Evolutionary conservation across 2,113 vertebrate genomes (phyloP).

Genomic region (Podilymbus podiceps): DNA sequence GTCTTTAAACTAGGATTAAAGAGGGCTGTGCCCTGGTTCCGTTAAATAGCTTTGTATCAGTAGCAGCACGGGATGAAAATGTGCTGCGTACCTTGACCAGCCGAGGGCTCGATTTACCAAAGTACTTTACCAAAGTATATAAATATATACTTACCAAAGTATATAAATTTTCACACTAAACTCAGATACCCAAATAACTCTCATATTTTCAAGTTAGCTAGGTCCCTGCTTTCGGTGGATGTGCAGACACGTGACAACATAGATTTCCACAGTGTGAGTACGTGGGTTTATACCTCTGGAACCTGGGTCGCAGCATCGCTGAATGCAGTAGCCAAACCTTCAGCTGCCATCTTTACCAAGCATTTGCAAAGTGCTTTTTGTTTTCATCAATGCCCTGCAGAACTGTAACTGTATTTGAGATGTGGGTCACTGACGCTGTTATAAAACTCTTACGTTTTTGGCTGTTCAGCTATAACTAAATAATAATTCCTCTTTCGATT

Average conservation of each 20-base stretch:
- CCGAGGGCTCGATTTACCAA: background rate
- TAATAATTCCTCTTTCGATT: background rate
- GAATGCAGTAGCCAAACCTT: background rate
- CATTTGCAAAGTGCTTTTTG: background rate
- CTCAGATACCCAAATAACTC: no score
- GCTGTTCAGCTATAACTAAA: background rate
- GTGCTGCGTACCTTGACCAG: background rate
- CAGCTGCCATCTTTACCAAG: background rate
- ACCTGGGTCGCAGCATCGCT: background rate
- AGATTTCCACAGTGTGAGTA: background rate
- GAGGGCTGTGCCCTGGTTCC: background rate
- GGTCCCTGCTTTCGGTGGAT: background rate
- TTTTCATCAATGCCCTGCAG: background rate
- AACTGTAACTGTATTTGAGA: background rate
- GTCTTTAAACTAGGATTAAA: conserved; percentile 39
- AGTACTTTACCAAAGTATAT: background rate
- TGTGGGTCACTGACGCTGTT: fast-evolving
- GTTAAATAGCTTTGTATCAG: background rate
- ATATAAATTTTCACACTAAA: no score
- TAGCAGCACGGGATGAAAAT: background rate
- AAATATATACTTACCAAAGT: no score
- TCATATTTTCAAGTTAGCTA: background rate
- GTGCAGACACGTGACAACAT: fast-evolving
- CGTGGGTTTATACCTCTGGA: background rate
- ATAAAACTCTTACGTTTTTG: background rate